Base-by-base conservation (phyloP, 1,140 invertebrate species). In the Microplitis mediator region DNA sequence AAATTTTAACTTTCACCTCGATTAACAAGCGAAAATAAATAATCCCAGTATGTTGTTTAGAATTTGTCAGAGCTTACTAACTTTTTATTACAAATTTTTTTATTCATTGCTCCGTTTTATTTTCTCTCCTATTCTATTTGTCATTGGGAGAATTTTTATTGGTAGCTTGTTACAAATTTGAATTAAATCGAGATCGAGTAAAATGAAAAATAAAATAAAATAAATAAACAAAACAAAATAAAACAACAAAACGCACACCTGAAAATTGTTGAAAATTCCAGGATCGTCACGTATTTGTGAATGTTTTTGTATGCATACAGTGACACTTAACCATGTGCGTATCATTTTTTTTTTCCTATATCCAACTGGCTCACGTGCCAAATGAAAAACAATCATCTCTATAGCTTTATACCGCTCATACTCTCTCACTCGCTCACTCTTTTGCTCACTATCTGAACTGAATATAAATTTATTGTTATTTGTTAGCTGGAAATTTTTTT, bases 331-430 rank as follows among this genome's bases (percentile, higher is more conserved):
- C 32, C 34, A 36, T 14, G 35, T 51, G 39, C 16, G 45, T 51
- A 52, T 66, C 8, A 66, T 52, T 51, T 51, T 66, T 66, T 65
- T 64, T 64, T 64, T 39, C 4, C 13, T 50, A 9, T 54, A 14
- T 54, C 62, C 62, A 64, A 64, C 62, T 64, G 62, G 34, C 62
- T n/a, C 62, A 34, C 62, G 61, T 51, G 34, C 69, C 62, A 62
- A 50, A 71, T 71, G 51, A 71, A 71, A 71, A 71, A 71, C 69
- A 71, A 71, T 71, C 69, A 71, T 61, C 51, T 58, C 50, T 45
- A 63, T 64, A 32, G 36, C 58, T 35, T 56, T n/a, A 52, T 45
- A 45, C 39, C 39, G 39, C 67, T 9, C 54, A 69, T 50, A 45
- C 58, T 32, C 32, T 8, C 14, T 6, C 32, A 11, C 14, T 6